Evolutionary conservation across 2,888 invertebrate genomes (phyloP), one percentile per base, ranked within the genome.

Genomic region (Actias luna): DNA sequence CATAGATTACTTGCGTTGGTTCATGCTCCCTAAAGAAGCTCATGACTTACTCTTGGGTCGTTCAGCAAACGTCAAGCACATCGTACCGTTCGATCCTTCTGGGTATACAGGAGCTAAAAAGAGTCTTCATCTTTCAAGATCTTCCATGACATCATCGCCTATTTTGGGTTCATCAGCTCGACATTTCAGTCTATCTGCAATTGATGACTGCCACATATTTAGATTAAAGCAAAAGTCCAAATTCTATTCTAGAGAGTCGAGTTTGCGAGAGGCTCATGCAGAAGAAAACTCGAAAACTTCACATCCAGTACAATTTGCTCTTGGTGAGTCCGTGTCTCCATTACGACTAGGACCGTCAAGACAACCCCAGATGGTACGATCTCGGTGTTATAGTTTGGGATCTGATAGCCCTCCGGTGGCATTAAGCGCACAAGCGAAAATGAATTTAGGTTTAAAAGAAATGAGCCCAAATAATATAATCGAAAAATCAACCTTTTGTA

Each of bases 11-110:
- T 88, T 98, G 16, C 93, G 97, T 66, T 98, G 98, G 98, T 98
- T 97, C 86, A 95, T 98, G 94, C 85, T 98, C 61, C 98, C 98
- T 0, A 96, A 96, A 78, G 98, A 98, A 90, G 97, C 97, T 0
- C 96, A 96, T 76, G 95, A 95, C 70, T 93, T 96, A 39, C 86
- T 96, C 1, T 89, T 96, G 1, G 96, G 96, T 25, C 94, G 95
- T 74, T 96, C 96, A 50, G 95, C 94, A 63, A 96, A 96, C 76
- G 96, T 96, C 10, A 96, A 96, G 85, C 96, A 96, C 64, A 94
- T 94, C 69, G 95, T 96, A 69, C 96, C 96, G 64, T 96, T 96
- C 78, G 95, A 95, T 79, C 96, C 96, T 0, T 89, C 93, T 46
- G 92, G 93, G 46, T 94, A 93, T 69, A 88, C 92, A 0, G 92